Conservation (phyloP, 2,113 vertebrate genomes). For the Lichenostomus cassidix region DNA sequence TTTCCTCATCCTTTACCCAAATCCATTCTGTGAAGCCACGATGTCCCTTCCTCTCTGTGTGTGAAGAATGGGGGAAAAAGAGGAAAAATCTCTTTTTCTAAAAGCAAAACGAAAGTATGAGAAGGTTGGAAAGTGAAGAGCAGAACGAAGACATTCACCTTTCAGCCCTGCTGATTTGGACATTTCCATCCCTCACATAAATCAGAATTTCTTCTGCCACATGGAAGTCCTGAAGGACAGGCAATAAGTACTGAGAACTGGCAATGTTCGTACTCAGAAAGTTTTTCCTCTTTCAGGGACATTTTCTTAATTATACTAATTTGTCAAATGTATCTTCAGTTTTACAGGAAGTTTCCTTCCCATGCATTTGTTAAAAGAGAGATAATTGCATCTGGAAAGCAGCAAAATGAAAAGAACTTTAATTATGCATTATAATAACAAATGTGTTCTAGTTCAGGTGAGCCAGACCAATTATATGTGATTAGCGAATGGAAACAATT, state of each 20-base stretch:
- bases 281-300: conserved; percentile 14
- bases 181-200: neutral
- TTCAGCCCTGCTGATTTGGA: neutral
- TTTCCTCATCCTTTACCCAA: no score
- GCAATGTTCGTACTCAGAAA: neutral
- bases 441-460: conserved; percentile 59
- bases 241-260: neutral
- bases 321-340: conserved; percentile 52
- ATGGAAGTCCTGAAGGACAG: neutral
- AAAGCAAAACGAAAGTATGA: neutral
- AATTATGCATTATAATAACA: conserved; percentile 56
- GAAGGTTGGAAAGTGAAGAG: neutral
- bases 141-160: neutral
- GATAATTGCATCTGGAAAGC: conserved; percentile 54
- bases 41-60: neutral
- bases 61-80: neutral
- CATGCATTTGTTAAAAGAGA: conserved; percentile 41
- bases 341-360: conserved; percentile 31
- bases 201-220: neutral
- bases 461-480: conserved; percentile 53
- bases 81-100: neutral
- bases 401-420: conserved; percentile 59
- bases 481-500: conserved; percentile 61
- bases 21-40: neutral
- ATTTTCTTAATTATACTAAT: conserved; percentile 42